Conservation (phyloP, 2,888 invertebrate species). For the Troides aeacus region DNA sequence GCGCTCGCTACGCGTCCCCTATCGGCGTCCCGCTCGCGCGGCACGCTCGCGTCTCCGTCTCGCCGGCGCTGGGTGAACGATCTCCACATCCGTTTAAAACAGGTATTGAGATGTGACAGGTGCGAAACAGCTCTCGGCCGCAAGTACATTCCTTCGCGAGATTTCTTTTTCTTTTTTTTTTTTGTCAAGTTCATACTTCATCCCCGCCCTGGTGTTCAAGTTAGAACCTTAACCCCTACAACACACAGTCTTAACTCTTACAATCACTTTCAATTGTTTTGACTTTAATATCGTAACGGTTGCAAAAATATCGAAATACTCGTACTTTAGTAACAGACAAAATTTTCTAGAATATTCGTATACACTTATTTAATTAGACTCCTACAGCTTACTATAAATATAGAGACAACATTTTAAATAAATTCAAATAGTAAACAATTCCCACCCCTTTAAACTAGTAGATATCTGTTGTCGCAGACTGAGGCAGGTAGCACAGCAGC, state of each 20-base stretch:
- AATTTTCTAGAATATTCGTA: not conserved
- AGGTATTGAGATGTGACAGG: slow-evolving; percentile 62
- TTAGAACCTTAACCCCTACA: not conserved
- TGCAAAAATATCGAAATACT: not conserved
- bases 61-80: slow-evolving; percentile 58
- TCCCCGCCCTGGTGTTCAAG: not conserved
- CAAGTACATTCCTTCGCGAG: slow-evolving; percentile 61
- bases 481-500: too few relatives aligned
- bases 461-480: too few relatives aligned
- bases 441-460: too few relatives aligned
- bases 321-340: not conserved
- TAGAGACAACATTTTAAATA: too few relatives aligned
- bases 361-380: too few relatives aligned
- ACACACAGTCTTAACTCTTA: too few relatives aligned
- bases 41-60: slow-evolving; percentile 50
- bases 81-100: slow-evolving; percentile 66
- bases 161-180: slow-evolving; percentile 38
- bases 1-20: slow-evolving; percentile 13
- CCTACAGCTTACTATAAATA: too few relatives aligned
- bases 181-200: slow-evolving; percentile 4
- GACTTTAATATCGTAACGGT: not conserved
- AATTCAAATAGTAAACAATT: too few relatives aligned
- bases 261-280: not conserved
- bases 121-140: slow-evolving; percentile 55
- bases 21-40: slow-evolving; percentile 31